Evolutionary conservation across 2,113 vertebrate species (phyloP).

Genomic region (Natator depressus): DNA sequence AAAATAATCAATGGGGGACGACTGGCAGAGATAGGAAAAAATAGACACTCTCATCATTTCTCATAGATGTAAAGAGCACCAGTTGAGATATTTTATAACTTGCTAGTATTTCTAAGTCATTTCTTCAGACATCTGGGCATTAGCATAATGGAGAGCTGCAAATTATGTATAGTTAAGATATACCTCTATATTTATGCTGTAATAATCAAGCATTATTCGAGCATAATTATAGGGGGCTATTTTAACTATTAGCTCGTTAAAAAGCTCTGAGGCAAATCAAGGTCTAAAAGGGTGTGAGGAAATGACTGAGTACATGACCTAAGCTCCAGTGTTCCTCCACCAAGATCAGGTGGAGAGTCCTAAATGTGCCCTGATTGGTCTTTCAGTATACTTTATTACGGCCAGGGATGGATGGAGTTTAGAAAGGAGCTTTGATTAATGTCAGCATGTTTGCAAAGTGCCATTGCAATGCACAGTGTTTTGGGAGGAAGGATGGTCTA

Average conservation of each 20-base stretch:
- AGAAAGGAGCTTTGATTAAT: slow-evolving; percentile 41
- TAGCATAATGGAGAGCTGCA: slow-evolving; percentile 71
- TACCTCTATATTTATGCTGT: slow-evolving; percentile 72
- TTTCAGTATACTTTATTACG: slow-evolving; percentile 67
- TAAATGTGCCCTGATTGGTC: slow-evolving; percentile 50
- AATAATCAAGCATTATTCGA: slow-evolving; percentile 77
- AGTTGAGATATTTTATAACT: slow-evolving; percentile 73
- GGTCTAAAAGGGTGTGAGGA: slow-evolving; percentile 27
- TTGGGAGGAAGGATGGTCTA: neutral
- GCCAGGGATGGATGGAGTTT: slow-evolving; percentile 37
- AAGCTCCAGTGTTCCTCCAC: slow-evolving; percentile 57
- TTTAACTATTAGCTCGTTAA: slow-evolving; percentile 79
- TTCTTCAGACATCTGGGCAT: slow-evolving; percentile 77
- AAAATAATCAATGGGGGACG: slow-evolving; percentile 51
- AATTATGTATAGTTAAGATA: slow-evolving; percentile 76
- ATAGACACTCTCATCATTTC: slow-evolving; percentile 71
- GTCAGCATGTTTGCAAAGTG: slow-evolving; percentile 38
- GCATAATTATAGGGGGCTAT: slow-evolving; percentile 74
- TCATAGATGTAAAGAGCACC: slow-evolving; percentile 61
- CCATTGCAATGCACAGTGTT: neutral
- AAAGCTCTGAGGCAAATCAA: slow-evolving; percentile 75
- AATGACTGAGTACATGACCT: slow-evolving; percentile 44
- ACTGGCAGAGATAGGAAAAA: slow-evolving; percentile 50
- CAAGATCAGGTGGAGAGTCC: slow-evolving; percentile 68
- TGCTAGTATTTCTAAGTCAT: slow-evolving; percentile 69